A percentile compares a stretch with the other conserved stretches of the same genome.
phyloP scores from a whole-genome alignment of 2,888 invertebrate genomes.

The Apamea monoglypha region DNA sequence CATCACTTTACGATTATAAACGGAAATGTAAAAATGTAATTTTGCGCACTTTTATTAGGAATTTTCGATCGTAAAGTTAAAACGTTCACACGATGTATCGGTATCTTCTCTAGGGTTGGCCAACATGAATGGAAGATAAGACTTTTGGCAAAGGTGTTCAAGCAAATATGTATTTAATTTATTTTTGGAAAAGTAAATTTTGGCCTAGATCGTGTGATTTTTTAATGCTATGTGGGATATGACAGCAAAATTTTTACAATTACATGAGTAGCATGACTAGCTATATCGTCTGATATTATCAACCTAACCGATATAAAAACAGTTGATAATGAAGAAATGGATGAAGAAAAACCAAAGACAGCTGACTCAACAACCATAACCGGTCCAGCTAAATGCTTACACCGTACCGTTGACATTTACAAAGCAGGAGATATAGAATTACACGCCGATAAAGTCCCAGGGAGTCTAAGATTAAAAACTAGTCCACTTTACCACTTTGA shows the following conservation, averaged over 20 bases:
- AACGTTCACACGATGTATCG: constrained; percentile 46
- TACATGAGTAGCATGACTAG: neutral
- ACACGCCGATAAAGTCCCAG: constrained; percentile 63
- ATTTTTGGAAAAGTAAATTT: constrained; percentile 8
- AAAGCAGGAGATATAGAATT: constrained; percentile 67
- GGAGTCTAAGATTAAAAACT: constrained; percentile 72
- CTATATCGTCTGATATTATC: neutral
- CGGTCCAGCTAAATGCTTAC: constrained; percentile 43
- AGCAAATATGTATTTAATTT: constrained; percentile 37
- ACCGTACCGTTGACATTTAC: constrained; percentile 70
- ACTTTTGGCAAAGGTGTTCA: neutral
- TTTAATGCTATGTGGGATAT: neutral
- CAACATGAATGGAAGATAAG: constrained; percentile 42
- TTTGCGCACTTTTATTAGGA: constrained; percentile 49
- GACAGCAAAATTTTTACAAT: neutral
- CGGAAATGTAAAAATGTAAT: constrained; percentile 52
- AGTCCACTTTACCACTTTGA: constrained; percentile 71
- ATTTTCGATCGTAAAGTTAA: constrained; percentile 50
- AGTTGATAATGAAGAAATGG: neutral
- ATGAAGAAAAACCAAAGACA: neutral
- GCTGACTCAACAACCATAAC: constrained; percentile 25
- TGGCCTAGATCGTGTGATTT: constrained; percentile 5
- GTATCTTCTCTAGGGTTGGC: constrained; percentile 48
- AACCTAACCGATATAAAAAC: neutral
- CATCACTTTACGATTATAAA: constrained; percentile 58